These are phyloP conservation scores for Phyllopteryx taeniolatus DNA, from an alignment of 2,113 vertebrate species.

Conservation along the genomic window DNA sequence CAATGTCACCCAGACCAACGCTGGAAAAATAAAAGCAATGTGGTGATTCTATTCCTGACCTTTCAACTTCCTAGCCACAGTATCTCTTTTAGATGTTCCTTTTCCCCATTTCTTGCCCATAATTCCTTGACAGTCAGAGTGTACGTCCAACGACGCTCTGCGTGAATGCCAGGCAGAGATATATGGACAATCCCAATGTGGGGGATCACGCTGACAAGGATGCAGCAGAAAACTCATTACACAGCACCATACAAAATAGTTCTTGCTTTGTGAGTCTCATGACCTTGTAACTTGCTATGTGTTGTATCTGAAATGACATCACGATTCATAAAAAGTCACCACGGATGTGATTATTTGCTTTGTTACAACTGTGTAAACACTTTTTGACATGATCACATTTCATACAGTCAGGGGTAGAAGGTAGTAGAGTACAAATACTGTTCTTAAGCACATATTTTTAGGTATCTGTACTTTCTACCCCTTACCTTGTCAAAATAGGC, in stretches of 20 bases:
- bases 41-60: not conserved
- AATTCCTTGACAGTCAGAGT: constrained; percentile 6
- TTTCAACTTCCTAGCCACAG: constrained; percentile 11
- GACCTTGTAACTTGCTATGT: not conserved
- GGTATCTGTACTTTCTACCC: not conserved
- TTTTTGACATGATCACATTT: not conserved
- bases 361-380: not conserved
- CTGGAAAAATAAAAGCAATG: not conserved
- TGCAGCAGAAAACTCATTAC: constrained; percentile 32
- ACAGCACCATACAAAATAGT: not conserved
- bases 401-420: too few species aligned
- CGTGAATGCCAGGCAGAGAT: constrained; percentile 3
- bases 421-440: too few species aligned
- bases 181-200: constrained; percentile 16
- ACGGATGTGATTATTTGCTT: not conserved
- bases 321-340: not conserved
- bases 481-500: too few species aligned
- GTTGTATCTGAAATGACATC: constrained; percentile 15
- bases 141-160: constrained; percentile 1
- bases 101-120: constrained; percentile 1
- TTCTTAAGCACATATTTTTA: too few species aligned
- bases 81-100: not conserved
- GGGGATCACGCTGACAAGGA: constrained; percentile 6
- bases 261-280: constrained; percentile 5
- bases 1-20: constrained; percentile 1